A percentile compares a stretch with the other conserved stretches of the same genome.
phyloP scores from a whole-genome alignment of 2,888 invertebrate species.

The Carterocephalus palaemon region DNA sequence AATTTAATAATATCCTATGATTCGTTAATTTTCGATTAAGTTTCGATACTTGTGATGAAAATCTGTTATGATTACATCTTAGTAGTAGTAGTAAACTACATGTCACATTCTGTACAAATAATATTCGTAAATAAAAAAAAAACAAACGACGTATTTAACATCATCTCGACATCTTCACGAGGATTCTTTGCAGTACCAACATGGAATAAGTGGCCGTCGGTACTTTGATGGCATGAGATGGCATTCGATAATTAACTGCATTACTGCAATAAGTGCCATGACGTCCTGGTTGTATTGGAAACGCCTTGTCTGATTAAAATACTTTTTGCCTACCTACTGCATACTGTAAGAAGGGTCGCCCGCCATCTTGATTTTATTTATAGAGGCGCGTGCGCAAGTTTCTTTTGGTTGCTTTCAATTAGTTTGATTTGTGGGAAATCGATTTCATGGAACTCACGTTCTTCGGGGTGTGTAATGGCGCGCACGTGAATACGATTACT shows the following conservation, averaged over 20 bases:
- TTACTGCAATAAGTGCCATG: slow-evolving; percentile 42
- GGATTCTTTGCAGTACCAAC: too few species aligned
- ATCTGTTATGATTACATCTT: too few species aligned
- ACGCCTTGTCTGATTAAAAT: slow-evolving; percentile 5
- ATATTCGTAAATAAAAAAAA: too few species aligned
- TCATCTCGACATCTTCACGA: too few species aligned
- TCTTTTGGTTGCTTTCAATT: slow-evolving; percentile 60
- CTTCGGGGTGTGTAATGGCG: slow-evolving; percentile 15
- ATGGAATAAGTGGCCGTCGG: too few species aligned
- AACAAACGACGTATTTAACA: too few species aligned
- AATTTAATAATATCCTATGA: too few species aligned
- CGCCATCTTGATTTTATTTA: slow-evolving; percentile 59
- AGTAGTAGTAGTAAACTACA: too few species aligned
- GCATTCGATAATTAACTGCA: slow-evolving; percentile 26
- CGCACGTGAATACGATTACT: slow-evolving; percentile 24
- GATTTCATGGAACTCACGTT: slow-evolving; percentile 45
- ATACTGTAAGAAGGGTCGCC: slow-evolving; percentile 47
- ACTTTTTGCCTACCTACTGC: slow-evolving; percentile 47
- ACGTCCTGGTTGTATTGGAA: background rate
- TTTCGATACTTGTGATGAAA: too few species aligned
- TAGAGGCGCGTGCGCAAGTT: slow-evolving; percentile 54
- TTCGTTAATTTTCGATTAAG: too few species aligned
- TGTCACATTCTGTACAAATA: too few species aligned
- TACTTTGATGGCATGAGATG: background rate
- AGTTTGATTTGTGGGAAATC: slow-evolving; percentile 66